Conservation (phyloP, 1,140 invertebrate genomes). For the Alviniconcha marisindica region DNA sequence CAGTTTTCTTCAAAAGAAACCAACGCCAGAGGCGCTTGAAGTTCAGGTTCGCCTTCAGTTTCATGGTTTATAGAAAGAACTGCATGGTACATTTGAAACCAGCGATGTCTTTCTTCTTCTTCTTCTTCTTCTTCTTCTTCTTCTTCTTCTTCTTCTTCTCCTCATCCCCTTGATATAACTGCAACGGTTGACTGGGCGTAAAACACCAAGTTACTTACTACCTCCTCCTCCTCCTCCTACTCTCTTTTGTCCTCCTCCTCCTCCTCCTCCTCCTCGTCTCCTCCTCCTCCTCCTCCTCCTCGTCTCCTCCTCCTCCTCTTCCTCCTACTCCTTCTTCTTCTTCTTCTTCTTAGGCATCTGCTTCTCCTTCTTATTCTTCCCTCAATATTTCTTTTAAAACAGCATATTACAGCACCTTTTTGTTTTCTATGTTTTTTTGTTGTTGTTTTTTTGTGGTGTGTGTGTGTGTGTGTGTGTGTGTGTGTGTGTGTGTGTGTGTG, state of each 20-base stretch:
- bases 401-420: no score
- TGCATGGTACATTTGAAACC: no score
- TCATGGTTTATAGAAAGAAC: no score
- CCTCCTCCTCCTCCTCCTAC: conserved; percentile 1
- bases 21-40: no score
- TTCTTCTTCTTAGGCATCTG: background rate
- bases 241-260: no score
- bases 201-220: background rate
- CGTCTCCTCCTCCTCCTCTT: background rate
- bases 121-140: background rate
- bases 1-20: no score
- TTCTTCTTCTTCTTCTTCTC: background rate
- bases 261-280: background rate
- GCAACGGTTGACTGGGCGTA: no score
- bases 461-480: background rate
- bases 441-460: no score
- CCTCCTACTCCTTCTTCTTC: background rate
- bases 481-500: background rate
- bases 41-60: no score
- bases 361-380: background rate
- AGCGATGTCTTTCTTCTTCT: background rate
- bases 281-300: background rate
- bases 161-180: background rate
- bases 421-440: no score
- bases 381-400: background rate